A percentile compares a stretch with the other conserved stretches of the same genome.
These are phyloP conservation scores for Prionailurus viverrinus DNA, from an alignment of 2,113 vertebrate genomes.

Conservation along the genomic window DNA sequence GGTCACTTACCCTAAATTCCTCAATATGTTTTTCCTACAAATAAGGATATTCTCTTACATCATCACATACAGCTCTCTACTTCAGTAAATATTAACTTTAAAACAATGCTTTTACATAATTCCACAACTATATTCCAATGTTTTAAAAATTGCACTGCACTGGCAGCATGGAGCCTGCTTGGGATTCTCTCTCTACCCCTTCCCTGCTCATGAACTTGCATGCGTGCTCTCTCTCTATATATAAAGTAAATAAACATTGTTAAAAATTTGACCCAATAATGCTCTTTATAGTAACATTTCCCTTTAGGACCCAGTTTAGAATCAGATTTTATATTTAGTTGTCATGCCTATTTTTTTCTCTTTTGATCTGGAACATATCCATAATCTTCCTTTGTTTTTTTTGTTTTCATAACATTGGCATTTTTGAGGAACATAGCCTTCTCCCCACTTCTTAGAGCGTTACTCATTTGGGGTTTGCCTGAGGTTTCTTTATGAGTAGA, in stretches of 20 bases:
- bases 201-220: too few relatives aligned
- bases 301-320: not conserved
- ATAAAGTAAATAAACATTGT: not conserved
- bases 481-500: not conserved
- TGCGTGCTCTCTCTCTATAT: rapidly evolving
- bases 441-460: not conserved
- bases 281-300: not conserved
- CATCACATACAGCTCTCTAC: not conserved
- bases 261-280: not conserved
- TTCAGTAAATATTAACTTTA: not conserved
- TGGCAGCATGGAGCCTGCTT: too few relatives aligned
- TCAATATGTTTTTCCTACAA: not conserved
- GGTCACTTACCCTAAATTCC: not conserved
- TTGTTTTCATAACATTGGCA: not conserved
- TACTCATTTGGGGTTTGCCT: not conserved
- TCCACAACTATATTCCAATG: not conserved
- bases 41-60: not conserved
- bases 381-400: not conserved
- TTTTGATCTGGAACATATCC: not conserved
- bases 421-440: not conserved
- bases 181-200: too few relatives aligned
- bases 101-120: not conserved
- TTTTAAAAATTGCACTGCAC: not conserved
- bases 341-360: not conserved
- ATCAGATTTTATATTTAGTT: not conserved